Evolutionary conservation across 2,797 vertebrate genomes (phyloP).

Genomic region (Chromobotia macracanthus): DNA sequence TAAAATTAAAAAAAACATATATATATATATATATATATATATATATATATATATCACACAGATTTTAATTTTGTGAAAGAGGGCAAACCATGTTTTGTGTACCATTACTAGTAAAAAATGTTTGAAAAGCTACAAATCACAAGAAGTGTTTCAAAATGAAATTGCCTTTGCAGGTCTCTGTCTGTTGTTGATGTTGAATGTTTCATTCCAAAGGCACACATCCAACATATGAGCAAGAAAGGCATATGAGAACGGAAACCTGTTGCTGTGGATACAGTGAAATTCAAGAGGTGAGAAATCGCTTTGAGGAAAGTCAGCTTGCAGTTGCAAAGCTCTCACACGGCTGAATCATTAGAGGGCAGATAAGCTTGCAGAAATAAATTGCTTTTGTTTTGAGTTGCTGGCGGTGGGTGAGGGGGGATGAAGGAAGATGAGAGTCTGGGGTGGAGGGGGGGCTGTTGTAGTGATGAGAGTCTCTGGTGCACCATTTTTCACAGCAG

Average conservation of each 20-base stretch:
- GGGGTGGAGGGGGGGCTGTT: slow-evolving; percentile 13
- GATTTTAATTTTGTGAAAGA: not conserved
- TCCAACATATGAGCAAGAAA: slow-evolving; percentile 31
- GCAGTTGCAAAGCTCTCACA: slow-evolving; percentile 60
- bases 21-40: too few relatives aligned
- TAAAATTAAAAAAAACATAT: too few relatives aligned
- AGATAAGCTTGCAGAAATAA: slow-evolving; percentile 19
- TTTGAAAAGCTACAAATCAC: slow-evolving; percentile 35
- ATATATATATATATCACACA: too few relatives aligned
- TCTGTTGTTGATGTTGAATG: slow-evolving; percentile 60
- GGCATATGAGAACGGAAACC: too few relatives aligned
- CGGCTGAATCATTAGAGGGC: slow-evolving; percentile 54
- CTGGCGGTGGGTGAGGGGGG: slow-evolving; percentile 25
- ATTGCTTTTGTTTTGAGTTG: slow-evolving; percentile 44
- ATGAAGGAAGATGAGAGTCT: slow-evolving; percentile 21
- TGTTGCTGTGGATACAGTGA: slow-evolving; percentile 69
- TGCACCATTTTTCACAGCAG: slow-evolving; percentile 97
- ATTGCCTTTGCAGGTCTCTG: slow-evolving; percentile 51
- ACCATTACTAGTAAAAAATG: slow-evolving; percentile 42
- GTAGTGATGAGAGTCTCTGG: slow-evolving; percentile 75
- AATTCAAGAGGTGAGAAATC: slow-evolving; percentile 65
- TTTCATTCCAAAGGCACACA: slow-evolving; percentile 59
- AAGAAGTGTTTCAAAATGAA: slow-evolving; percentile 40
- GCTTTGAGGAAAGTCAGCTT: slow-evolving; percentile 55
- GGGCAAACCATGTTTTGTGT: slow-evolving; percentile 31